Percentiles rank a stretch among this genome's conserved stretches.
Conservation (phyloP, 2,113 vertebrate species). For the Chamaea fasciata region DNA sequence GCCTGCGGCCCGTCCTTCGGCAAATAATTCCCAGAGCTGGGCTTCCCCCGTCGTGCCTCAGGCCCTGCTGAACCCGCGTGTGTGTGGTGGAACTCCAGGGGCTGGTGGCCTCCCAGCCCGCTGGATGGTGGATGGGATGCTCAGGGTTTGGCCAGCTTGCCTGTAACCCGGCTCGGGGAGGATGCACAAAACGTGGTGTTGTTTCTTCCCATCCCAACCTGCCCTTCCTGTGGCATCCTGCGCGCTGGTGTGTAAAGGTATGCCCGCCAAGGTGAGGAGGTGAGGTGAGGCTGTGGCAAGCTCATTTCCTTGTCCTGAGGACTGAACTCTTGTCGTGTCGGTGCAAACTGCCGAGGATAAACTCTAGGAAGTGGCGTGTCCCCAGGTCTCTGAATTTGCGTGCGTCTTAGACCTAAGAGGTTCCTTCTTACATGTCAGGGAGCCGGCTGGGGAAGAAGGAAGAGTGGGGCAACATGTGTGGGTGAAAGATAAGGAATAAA, state of each 20-base stretch:
- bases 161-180: neutral
- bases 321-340: neutral
- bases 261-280: neutral
- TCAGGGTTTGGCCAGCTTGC: neutral
- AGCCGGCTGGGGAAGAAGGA: neutral
- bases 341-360: neutral
- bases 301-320: neutral
- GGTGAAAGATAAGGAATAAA: neutral
- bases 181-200: neutral
- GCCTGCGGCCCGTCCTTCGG: neutral
- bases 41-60: neutral
- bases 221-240: neutral
- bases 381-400: neutral
- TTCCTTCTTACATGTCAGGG: fast-evolving
- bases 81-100: fast-evolving
- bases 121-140: neutral
- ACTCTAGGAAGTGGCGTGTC: neutral
- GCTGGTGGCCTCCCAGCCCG: fast-evolving
- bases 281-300: neutral
- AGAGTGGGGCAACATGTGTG: neutral
- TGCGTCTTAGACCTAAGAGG: neutral
- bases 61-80: fast-evolving
- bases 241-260: fast-evolving
- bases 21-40: neutral
- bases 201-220: neutral